Evolutionary conservation across 2,113 vertebrate genomes (phyloP), one percentile per base, ranked within the genome.

Genomic region (chimpanzee (Pan troglodytes)): DNA sequence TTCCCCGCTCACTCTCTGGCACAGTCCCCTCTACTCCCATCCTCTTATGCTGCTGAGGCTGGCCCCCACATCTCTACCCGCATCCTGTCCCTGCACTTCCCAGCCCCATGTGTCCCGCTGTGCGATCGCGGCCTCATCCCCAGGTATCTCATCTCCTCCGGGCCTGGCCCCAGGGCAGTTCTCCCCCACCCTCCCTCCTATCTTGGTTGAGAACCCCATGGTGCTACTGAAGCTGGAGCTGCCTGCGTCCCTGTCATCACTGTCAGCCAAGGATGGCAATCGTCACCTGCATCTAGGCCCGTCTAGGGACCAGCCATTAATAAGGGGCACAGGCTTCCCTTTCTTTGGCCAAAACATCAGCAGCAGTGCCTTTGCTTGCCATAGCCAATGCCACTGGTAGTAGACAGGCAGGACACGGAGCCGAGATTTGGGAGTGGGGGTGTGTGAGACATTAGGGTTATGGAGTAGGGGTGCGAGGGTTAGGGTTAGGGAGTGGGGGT

Each of bases 231-330:
- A 2, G 17, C n/a, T 52, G 35, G 4, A 16, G 45, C 10, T 10
- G 48, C 12, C 0, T 25, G 11, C 0, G 9, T 27, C 61, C 23
- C 6, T 0, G 12, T 12, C 48, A 23, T n/a, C 35, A n/a, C 68
- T n/a, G 68, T 18, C 67, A 70, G 59, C 38, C 16, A 0, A 64
- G 17, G 64, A 6, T 0, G 40, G 43, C 3, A 32, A 35, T 2
- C 2, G 13, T 10, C 35, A 2, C 76, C 27, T 22, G 25, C 43
- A 0, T 30, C 50, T 11, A 3, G 73, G 73, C 4, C 5, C 1
- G 4, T 48, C 52, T 76, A 6, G 20, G 55, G 30, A 9, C 16
- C 0, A 0, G 72, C 6, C 9, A 2, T 45, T 8, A 61, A 27
- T 10, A n/a, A 55, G 35, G 3, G 23, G 25, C 32, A 20, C 45